phyloP scores from a whole-genome alignment of 35 echinoderm and acorn worm species.

The Heliocidaris tuberculata region DNA sequence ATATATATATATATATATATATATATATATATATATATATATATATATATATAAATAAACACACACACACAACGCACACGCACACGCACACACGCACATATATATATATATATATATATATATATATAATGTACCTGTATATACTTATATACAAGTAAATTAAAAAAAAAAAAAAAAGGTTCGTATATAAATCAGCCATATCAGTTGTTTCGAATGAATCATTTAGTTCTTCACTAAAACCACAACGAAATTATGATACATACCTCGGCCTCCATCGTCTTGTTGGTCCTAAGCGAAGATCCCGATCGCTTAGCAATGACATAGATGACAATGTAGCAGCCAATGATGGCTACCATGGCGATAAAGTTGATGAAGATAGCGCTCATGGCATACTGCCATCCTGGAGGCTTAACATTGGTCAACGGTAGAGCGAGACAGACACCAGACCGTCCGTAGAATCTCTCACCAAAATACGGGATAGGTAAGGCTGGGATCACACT shows the following conservation, averaged over 20 bases:
- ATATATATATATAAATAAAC: too few relatives aligned
- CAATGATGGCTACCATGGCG: conserved; percentile 34
- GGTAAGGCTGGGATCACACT: conserved; percentile 53
- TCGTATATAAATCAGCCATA: too few relatives aligned
- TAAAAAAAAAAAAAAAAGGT: too few relatives aligned
- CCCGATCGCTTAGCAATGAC: conserved; percentile 49
- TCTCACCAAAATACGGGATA: conserved; percentile 53
- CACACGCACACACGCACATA: too few relatives aligned
- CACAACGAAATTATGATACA: background rate
- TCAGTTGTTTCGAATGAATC: too few relatives aligned
- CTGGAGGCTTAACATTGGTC: conserved; percentile 34
- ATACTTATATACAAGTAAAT: too few relatives aligned
- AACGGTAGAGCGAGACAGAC: conserved; percentile 60
- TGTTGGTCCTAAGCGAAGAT: conserved; percentile 5
- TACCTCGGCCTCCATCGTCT: background rate
- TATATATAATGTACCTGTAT: too few relatives aligned
- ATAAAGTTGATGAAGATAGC: conserved; percentile 50
- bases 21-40: too few relatives aligned
- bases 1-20: too few relatives aligned
- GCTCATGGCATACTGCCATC: conserved; percentile 55
- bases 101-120: too few relatives aligned
- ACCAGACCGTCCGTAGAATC: conserved; percentile 54
- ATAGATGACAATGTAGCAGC: conserved; percentile 58
- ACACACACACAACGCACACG: too few relatives aligned
- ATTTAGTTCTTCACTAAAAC: too few relatives aligned